Conservation (phyloP, 2,797 vertebrate species). For the Neosilurus hyrtlii region DNA sequence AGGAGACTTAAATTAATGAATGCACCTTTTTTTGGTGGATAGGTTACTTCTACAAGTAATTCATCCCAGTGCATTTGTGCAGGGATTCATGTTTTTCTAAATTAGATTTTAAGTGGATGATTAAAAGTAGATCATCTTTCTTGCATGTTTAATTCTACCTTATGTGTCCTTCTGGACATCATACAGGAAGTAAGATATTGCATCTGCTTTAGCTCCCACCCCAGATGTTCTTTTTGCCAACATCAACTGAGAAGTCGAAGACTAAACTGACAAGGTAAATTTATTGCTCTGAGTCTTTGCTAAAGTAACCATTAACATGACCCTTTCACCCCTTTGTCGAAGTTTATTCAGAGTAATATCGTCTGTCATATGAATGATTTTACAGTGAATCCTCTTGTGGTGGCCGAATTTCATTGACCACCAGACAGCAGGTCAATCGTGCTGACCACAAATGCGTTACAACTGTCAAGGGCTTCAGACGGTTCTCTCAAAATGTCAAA, state of each 20-base stretch:
- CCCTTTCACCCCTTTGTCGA: not conserved
- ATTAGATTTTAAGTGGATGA: conserved; percentile 23
- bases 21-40: not conserved
- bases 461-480: conserved; percentile 27
- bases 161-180: conserved; percentile 18
- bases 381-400: conserved; percentile 40
- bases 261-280: conserved; percentile 4
- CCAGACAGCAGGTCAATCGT: conserved; percentile 38
- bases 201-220: not conserved
- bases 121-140: conserved; percentile 2
- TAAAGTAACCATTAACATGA: conserved; percentile 29
- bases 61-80: not conserved
- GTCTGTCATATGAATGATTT: conserved; percentile 25
- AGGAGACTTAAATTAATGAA: conserved; percentile 41
- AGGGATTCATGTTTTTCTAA: conserved; percentile 12
- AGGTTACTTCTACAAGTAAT: conserved; percentile 10
- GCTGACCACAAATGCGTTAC: conserved; percentile 27
- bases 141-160: conserved; percentile 7
- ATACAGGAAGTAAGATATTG: not conserved
- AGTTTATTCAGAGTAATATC: conserved; percentile 35
- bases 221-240: not conserved
- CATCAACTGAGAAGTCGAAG: not conserved
- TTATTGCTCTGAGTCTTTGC: conserved; percentile 22
- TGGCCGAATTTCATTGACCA: conserved; percentile 40
- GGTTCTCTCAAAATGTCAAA: conserved; percentile 21